Evolutionary conservation across 2,888 invertebrate genomes (phyloP).

Genomic region (Geotrupes spiniger): DNA sequence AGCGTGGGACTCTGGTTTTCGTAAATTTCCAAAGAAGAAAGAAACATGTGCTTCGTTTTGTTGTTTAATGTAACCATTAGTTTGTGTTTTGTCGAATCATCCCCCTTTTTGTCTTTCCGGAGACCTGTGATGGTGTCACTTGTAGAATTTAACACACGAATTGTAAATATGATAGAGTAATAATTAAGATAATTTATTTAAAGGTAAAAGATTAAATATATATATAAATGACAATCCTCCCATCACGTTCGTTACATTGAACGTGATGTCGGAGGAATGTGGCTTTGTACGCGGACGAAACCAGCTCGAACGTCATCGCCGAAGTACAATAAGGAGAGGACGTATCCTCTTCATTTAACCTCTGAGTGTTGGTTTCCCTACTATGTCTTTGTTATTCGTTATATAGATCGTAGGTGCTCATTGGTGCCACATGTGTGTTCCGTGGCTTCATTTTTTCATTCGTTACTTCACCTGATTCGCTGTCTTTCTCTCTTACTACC

Average conservation of each 20-base stretch:
- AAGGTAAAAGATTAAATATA: slow-evolving; percentile 11
- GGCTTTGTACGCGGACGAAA: slow-evolving; percentile 32
- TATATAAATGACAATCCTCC: background rate
- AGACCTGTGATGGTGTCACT: slow-evolving; percentile 44
- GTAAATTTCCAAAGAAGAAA: background rate
- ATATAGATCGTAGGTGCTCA: slow-evolving; percentile 22
- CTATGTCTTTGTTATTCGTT: slow-evolving; percentile 15
- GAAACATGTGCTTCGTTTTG: slow-evolving; percentile 11
- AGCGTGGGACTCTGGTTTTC: slow-evolving; percentile 8
- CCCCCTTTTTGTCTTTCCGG: slow-evolving; percentile 32
- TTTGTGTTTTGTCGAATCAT: slow-evolving; percentile 26
- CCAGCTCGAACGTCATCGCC: slow-evolving; percentile 35
- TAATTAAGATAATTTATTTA: slow-evolving; percentile 29
- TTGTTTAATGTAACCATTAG: slow-evolving; percentile 17
- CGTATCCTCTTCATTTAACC: slow-evolving; percentile 39
- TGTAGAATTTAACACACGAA: slow-evolving; percentile 31
- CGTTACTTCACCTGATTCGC: background rate
- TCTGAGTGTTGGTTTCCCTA: slow-evolving; percentile 41
- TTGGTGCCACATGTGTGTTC: slow-evolving; percentile 29
- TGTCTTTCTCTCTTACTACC: background rate
- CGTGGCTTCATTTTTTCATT: slow-evolving; percentile 27
- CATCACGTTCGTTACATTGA: background rate
- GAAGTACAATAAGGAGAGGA: slow-evolving; percentile 33
- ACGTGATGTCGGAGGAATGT: slow-evolving; percentile 1
- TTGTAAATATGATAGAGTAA: slow-evolving; percentile 27